Conservation (phyloP, 2,888 invertebrate genomes). For the Amiota mariae region DNA sequence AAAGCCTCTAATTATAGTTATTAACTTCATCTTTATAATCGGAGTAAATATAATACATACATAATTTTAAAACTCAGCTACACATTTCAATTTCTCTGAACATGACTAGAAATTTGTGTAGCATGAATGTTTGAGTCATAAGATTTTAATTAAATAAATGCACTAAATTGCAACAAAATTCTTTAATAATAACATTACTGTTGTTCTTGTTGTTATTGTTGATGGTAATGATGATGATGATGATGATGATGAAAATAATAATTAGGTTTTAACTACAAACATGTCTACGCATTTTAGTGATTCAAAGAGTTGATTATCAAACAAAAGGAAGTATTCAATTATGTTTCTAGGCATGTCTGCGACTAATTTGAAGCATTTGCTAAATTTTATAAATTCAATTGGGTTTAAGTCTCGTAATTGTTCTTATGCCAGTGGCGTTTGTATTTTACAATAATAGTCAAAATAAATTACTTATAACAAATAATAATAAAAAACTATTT, state of each 20-base stretch:
- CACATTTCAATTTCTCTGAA: no score
- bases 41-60: no score
- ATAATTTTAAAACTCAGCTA: no score
- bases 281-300: not conserved
- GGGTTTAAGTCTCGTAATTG: not conserved
- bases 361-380: constrained; percentile 14
- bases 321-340: constrained; percentile 20
- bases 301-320: not conserved
- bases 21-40: no score
- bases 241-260: not conserved
- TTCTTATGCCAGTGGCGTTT: not conserved
- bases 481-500: no score
- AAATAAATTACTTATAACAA: no score
- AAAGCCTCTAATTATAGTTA: no score
- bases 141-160: constrained; percentile 63
- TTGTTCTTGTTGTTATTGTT: constrained; percentile 3
- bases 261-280: not conserved
- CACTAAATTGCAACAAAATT: constrained; percentile 38
- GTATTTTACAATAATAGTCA: not conserved
- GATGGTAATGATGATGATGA: no score
- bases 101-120: no score
- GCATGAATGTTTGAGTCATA: constrained; percentile 18
- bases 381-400: not conserved
- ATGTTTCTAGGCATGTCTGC: not conserved
- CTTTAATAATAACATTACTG: no score